Evolutionary conservation across 1,140 invertebrate species (phyloP), one percentile per base, ranked within the genome.

Genomic region (Drosophila suzukii): DNA sequence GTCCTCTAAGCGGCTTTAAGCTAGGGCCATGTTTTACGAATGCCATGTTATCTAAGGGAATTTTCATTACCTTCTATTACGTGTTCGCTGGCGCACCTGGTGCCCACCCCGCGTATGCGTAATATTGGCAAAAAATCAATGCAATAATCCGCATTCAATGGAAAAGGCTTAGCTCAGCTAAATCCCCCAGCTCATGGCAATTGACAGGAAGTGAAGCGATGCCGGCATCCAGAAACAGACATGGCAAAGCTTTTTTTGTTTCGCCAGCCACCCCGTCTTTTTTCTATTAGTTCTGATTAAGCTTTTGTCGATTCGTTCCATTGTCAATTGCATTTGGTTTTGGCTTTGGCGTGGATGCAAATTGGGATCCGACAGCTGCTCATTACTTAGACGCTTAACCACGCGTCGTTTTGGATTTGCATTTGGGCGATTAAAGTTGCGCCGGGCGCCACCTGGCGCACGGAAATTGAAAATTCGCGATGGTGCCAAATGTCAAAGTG

Each of bases 311-410:
- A 50, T 59, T 75, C 70, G 75, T 50, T 51, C 60, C 73, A 72
- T 59, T 76, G 78, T 82, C 80, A 82, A 82, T 83, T 82, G 80
- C 80, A 82, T 82, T 83, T 82, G 63, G 70, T 43, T 43, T 72
- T 58, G 53, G 66, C 27, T 58, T 71, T 58, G 38, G 51, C 44
- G 68, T 34, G 53, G 63, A 83, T 83, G 80, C 80, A 82, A 82
- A 82, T 82, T 82, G 80, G 68, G 17, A 43, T 56, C 36, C 61
- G 74, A 72, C 43, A 71, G 39, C 59, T 65, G 54, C 80, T 82
- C 80, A 82, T 82, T 82, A 82, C 82, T 82, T 82, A 82, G 75
- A 70, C 81, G 81, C 80, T 82, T 84, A 82, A 82, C 80, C 68
- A 78, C 70, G 63, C 81, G 63, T 82, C 80, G 75, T 53, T 79